Evolutionary conservation across 2,888 invertebrate species (phyloP), one percentile per base, ranked within the genome.

Genomic region (Parochlus steinenii): DNA sequence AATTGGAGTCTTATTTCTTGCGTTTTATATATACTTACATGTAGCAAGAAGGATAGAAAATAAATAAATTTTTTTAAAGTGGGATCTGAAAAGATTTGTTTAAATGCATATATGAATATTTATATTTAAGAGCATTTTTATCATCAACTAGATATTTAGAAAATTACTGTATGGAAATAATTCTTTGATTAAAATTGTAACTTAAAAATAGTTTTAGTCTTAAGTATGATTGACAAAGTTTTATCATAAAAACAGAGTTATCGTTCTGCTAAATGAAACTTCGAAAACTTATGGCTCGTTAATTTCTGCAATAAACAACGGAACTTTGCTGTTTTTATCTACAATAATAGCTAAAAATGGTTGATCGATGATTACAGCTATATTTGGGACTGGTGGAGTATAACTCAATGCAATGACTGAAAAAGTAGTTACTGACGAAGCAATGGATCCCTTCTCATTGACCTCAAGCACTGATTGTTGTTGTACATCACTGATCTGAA

Each of bases 401-500:
- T 60, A 58, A 2, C 64, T 64, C 4, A 67, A 45, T 2, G 67
- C 64, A 1, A 66, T 59, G 1, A 59, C 64, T 4, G 58, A 52
- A 17, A 64, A 54, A 0, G 56, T 49, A 2, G 63, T 58, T 1
- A 62, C 61, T 2, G 64, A 65, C 0, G 64, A 55, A 1, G 66
- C 67, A 2, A 56, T 52, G 1, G 61, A 62, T 8, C 68, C 68
- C 31, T 58, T 47, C 41, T 69, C 67, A 29, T 69, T 65, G 2
- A 69, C 61, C 2, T 62, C 56, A n/a, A 69, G 44, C 12, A 55
- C 49, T 1, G 66, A 64, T 12, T 64, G 61, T 44, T 69, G 68
- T 3, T 64, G 37, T 1, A 65, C 64, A 14, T 60, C 55, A 2
- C 60, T 56, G 2, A 68, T 56, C 33, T 33, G 43, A 48, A 58